Evolutionary conservation across 92 coral and sea anemone species (phyloP), one percentile per base, ranked within the genome.

Genomic region (Hydrozoanthus gracilis): DNA sequence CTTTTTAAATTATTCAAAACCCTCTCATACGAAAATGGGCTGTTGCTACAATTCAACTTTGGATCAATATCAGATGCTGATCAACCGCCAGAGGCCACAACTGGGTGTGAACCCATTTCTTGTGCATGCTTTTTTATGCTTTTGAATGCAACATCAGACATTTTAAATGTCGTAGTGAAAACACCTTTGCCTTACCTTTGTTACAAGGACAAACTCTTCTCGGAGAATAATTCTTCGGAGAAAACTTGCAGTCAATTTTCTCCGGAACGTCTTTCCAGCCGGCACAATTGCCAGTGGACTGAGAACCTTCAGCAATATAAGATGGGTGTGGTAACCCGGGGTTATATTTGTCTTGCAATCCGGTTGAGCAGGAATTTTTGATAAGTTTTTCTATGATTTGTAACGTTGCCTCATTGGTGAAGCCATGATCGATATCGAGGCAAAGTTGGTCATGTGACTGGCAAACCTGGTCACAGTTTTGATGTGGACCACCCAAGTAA

Each of bases 401-500:
- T 39, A 73, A 9, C 5, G 58, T 48, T 3, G 50, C 48, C 18
- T 5, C 16, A 2, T 6, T 10, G 4, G 78, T 73, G 11, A 73
- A 47, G 27, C 78, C 78, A 14, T 73, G 78, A 15, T 73, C 78
- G 27, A 73, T 73, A 50, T 73, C 35, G 27, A 73, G 78, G 9
- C 78, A 73, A 73, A 73, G 78, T 73, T 73, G 78, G 35, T 48
- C 78, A 73, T 44, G 78, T 14, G 78, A 73, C 58, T 73, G 55
- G 17, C 78, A 73, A 7, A 73, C 78, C 58, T 73, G 54, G 39
- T 73, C 78, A 48, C 78, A 73, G 58, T 10, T 73, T 73, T 73
- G 58, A 48, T 13, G 18, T 46, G 52, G 60, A 44, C 78, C 78
- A 4, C 78, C 78, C 20, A 73, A 13, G 55, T 73, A 73, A 55